Conservation (phyloP, 2,797 vertebrate species). For the Crocidura indochinensis region DNA sequence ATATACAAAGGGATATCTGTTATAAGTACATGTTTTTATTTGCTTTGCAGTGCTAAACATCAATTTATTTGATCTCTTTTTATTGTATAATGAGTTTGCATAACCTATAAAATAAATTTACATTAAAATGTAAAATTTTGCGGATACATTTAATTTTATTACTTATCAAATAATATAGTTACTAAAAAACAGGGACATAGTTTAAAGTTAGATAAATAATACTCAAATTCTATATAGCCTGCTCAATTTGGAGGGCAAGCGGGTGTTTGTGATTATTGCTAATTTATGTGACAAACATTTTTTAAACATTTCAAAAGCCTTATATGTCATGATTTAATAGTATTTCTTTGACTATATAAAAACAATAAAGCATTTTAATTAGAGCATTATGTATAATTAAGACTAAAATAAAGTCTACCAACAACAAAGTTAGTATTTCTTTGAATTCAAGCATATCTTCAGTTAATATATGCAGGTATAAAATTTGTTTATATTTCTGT, state of each 20-base stretch:
- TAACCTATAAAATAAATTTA: not conserved
- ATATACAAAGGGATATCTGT: not conserved
- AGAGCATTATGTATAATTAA: not conserved
- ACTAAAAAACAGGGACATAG: not conserved
- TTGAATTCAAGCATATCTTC: not conserved
- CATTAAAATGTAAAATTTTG: not conserved
- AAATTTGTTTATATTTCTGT: not conserved
- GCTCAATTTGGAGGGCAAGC: not conserved
- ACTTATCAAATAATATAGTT: not conserved
- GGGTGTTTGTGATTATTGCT: not conserved
- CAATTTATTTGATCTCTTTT: not conserved
- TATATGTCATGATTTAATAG: not conserved
- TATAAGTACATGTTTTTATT: conserved; percentile 3
- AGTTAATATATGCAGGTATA: not conserved
- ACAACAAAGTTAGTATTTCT: not conserved
- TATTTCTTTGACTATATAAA: not conserved
- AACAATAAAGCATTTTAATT: not conserved
- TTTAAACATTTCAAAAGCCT: not conserved
- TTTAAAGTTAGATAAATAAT: conserved; percentile 15
- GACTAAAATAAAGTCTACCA: not conserved
- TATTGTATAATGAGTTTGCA: not conserved
- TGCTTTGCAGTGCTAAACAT: not conserved
- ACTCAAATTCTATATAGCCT: not conserved
- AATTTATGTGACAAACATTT: conserved; percentile 13
- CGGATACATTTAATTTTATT: not conserved